Conservation (phyloP, 2,888 invertebrate genomes). For the Phalera bucephala region DNA sequence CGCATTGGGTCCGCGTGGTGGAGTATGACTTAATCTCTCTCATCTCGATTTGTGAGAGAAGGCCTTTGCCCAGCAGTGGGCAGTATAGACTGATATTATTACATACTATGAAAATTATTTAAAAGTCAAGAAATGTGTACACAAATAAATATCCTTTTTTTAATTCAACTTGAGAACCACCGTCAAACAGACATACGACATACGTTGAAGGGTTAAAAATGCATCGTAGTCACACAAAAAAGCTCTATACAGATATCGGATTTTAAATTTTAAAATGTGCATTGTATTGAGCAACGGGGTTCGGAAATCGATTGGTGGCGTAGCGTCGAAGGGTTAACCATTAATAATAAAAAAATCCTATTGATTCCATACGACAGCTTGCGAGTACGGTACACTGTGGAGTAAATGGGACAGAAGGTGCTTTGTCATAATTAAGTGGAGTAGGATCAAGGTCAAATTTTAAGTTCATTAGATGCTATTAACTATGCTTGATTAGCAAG, state of each 20-base stretch:
- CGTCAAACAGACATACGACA: slow-evolving; percentile 65
- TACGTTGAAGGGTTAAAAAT: slow-evolving; percentile 81
- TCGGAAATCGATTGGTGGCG: slow-evolving; percentile 78
- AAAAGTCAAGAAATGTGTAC: too few relatives aligned
- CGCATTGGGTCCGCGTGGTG: too few relatives aligned
- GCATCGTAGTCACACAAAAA: slow-evolving; percentile 76
- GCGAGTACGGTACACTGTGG: slow-evolving; percentile 41
- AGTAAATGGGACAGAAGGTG: slow-evolving; percentile 36
- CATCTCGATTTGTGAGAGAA: too few relatives aligned
- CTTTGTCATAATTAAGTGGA: slow-evolving; percentile 26
- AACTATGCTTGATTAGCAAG: too few relatives aligned
- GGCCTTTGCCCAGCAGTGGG: too few relatives aligned
- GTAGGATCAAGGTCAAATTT: not conserved
- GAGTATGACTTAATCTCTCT: too few relatives aligned
- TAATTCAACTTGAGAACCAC: slow-evolving; percentile 29
- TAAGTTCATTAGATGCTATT: too few relatives aligned
- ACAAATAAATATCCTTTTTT: too few relatives aligned
- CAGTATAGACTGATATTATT: too few relatives aligned
- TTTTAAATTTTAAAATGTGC: slow-evolving; percentile 83
- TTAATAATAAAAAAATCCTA: slow-evolving; percentile 74
- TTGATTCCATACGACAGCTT: slow-evolving; percentile 76
- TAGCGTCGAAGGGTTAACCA: slow-evolving; percentile 76
- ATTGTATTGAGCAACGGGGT: slow-evolving; percentile 77
- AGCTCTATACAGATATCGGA: slow-evolving; percentile 77
- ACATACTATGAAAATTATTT: too few relatives aligned